These are phyloP conservation scores for Iselma pallidipennis DNA, from an alignment of 2,888 invertebrate genomes.

Conservation along the genomic window DNA sequence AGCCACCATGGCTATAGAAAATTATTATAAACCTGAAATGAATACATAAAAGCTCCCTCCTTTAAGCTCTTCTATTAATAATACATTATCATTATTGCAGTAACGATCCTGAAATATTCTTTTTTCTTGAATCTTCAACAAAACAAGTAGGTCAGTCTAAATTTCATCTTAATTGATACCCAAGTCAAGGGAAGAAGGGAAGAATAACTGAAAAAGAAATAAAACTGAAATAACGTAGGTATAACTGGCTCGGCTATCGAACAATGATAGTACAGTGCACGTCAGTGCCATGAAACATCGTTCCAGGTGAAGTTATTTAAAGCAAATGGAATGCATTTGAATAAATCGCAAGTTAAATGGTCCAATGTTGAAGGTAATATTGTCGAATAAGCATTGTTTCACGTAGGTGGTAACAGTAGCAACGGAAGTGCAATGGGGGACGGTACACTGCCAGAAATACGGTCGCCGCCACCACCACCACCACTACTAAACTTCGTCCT, in stretches of 20 bases:
- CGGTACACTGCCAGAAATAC: not conserved
- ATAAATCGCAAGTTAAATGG: constrained; percentile 38
- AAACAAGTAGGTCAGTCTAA: not conserved
- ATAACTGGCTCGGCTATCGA: not conserved
- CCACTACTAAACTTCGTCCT: not conserved
- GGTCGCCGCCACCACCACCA: not conserved
- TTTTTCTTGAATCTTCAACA: not conserved
- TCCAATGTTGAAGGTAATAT: constrained; percentile 33
- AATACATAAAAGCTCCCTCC: constrained; percentile 8
- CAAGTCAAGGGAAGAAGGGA: not conserved
- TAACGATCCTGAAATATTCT: not conserved
- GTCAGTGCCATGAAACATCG: constrained; percentile 14
- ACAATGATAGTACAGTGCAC: constrained; percentile 9
- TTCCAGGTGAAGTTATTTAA: constrained; percentile 27
- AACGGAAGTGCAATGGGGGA: constrained; percentile 19
- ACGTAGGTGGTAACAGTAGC: constrained; percentile 25
- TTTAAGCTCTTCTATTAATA: not conserved
- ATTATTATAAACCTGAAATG: constrained; percentile 18
- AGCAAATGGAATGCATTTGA: constrained; percentile 30
- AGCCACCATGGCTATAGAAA: constrained; percentile 19
- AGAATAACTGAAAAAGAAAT: too few relatives aligned
- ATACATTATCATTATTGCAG: not conserved
- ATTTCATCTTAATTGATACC: not conserved
- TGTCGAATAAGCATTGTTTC: constrained; percentile 32
- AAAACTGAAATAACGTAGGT: too few relatives aligned